Evolutionary conservation across 2,113 vertebrate species (phyloP), one percentile per base, ranked within the genome.

Genomic region (Monopterus albus): DNA sequence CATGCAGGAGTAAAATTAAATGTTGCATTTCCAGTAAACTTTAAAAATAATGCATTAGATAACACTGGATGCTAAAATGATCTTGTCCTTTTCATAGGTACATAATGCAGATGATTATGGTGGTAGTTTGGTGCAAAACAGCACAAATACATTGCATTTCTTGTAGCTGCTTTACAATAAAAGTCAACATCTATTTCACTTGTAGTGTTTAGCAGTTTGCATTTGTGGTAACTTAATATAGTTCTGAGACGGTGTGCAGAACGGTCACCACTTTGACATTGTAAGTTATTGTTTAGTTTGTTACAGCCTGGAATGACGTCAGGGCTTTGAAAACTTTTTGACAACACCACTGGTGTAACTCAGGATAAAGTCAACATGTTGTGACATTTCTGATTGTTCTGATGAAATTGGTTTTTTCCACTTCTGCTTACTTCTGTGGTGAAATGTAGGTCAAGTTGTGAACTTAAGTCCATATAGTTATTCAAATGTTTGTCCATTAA

Each of bases 401-500:
- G 26, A 35, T 10, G 29, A 62, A n/a, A 26, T 29, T 45, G 29
- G 11, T 38, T 35, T 62, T 52, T 80, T 33, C 62, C 56, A 40
- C 68, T 81, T 79, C 63, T 40, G 25, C 74, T 59, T 56, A 10
- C 47, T 25, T 82, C 53, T 71, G 2, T 46, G 42, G 23, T 25
- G 68, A 79, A 70, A 72, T 67, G 55, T 69, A 84, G 65, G 78
- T 82, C 84, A 68, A 82, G 75, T 86, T n/a, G 81, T 90, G 86
- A 89, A 87, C 89, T 90, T 17, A 82, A 58, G 72, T 60, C 56
- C 23, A 43, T 69, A 79, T 55, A 68, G 61, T 78, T 83, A 83
- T 88, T 87, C 65, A 81, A 83, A 89, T 79, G 40, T 46, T 49
- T 61, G 42, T 42, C 18, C 43, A 47, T 74, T 75, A 76, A 36